Conservation (phyloP, 2,113 vertebrate species). For the Marmota flaviventris region DNA sequence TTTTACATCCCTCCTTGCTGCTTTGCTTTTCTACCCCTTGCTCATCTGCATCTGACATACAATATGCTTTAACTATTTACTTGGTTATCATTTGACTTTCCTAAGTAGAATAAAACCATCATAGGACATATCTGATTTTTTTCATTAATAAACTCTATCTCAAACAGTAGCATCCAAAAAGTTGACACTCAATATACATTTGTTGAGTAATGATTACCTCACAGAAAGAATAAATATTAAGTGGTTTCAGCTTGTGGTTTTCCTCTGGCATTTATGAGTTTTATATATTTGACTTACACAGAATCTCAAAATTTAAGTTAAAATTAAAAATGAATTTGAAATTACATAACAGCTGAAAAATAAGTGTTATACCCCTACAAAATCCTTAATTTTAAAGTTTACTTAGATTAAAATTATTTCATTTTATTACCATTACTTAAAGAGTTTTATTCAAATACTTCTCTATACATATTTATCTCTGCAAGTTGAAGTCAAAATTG, state of each 20-base stretch:
- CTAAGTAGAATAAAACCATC: neutral
- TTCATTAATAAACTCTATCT: neutral
- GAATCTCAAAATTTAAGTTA: neutral
- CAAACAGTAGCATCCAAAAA: neutral
- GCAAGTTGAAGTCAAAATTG: neutral
- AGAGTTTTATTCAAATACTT: neutral
- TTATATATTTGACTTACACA: neutral
- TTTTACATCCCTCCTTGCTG: neutral
- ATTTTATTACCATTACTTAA: slow-evolving; percentile 16
- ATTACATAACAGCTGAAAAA: neutral
- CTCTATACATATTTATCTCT: neutral
- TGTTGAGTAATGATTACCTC: neutral
- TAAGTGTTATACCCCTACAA: neutral
- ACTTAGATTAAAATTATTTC: slow-evolving; percentile 10
- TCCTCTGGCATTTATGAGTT: neutral
- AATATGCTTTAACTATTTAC: neutral
- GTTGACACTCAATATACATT: neutral
- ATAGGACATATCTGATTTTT: neutral
- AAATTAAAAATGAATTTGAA: neutral
- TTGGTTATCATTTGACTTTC: neutral
- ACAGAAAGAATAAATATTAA: neutral
- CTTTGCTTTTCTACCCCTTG: neutral
- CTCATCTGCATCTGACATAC: neutral
- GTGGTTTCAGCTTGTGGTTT: neutral
- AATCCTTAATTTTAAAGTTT: neutral